These are phyloP conservation scores for Drosophila bocki DNA, from an alignment of 1,140 invertebrate genomes.

Conservation along the genomic window DNA sequence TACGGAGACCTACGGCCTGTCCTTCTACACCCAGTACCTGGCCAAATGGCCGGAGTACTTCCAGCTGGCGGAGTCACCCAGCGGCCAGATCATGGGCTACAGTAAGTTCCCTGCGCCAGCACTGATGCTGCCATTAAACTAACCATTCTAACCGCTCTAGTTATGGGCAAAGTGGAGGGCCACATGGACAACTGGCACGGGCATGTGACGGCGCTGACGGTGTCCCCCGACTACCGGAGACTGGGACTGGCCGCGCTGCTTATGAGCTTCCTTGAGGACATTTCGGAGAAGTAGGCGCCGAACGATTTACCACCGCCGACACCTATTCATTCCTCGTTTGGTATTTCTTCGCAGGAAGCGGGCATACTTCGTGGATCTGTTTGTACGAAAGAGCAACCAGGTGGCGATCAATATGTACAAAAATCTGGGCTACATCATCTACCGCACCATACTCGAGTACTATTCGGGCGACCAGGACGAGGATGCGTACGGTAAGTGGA, in stretches of 20 bases:
- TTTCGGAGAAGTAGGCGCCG: conserved; percentile 94
- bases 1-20: conserved; percentile 98
- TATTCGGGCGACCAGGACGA: conserved; percentile 99
- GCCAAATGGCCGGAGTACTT: conserved; percentile 99
- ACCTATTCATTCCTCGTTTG: not conserved
- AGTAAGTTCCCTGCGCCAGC: conserved; percentile 89
- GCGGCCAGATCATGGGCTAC: conserved; percentile 98
- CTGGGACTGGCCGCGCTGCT: conserved; percentile 96
- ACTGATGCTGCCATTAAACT: not conserved
- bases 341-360: conserved; percentile 89
- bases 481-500: conserved; percentile 96
- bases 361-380: conserved; percentile 99
- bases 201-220: conserved; percentile 98
- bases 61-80: conserved; percentile 97
- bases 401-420: conserved; percentile 99
- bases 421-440: conserved; percentile 98
- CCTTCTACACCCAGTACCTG: conserved; percentile 99
- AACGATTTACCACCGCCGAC: not conserved
- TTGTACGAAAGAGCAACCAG: conserved; percentile 98
- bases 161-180: conserved; percentile 99
- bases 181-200: conserved; percentile 98
- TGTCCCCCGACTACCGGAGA: conserved; percentile 96
- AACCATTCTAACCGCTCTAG: conserved; percentile 85
- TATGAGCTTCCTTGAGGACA: conserved; percentile 98
- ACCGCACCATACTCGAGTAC: conserved; percentile 98